A percentile compares a stretch with the other conserved stretches of the same genome.
These are phyloP conservation scores for Hetaerina americana DNA, from an alignment of 1,140 invertebrate genomes.

Conservation along the genomic window DNA sequence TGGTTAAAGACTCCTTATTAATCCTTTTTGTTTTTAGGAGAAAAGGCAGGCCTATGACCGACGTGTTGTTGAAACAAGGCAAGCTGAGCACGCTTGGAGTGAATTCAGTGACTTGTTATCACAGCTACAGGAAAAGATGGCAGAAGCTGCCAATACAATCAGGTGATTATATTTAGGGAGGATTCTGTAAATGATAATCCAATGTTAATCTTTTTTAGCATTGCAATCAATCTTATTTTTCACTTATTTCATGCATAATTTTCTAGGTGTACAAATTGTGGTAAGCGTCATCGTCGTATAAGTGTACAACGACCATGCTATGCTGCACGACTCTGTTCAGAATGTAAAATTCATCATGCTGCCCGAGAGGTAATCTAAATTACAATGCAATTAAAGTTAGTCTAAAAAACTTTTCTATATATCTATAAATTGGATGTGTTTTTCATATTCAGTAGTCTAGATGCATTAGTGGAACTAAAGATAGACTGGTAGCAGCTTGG, in stretches of 20 bases:
- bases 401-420: too few species aligned
- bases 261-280: conserved; percentile 75
- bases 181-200: background rate
- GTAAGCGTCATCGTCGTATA: conserved; percentile 70
- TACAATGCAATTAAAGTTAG: background rate
- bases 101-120: conserved; percentile 68
- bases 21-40: too few species aligned
- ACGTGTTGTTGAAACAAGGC: conserved; percentile 54
- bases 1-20: too few species aligned
- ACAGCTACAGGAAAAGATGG: conserved; percentile 84
- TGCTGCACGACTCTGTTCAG: conserved; percentile 75
- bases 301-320: conserved; percentile 73
- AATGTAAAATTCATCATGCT: conserved; percentile 80
- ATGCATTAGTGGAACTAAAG: background rate
- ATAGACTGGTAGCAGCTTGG: too few species aligned
- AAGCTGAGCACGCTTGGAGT: conserved; percentile 70
- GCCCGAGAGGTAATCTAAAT: conserved; percentile 69
- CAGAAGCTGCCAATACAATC: conserved; percentile 81
- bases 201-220: background rate
- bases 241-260: conserved; percentile 2
- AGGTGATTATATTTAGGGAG: conserved; percentile 27
- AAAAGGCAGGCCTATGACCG: conserved; percentile 60
- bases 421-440: conserved; percentile 1
- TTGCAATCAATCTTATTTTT: background rate
- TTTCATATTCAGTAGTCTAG: background rate